Evolutionary conservation across 2,888 invertebrate genomes (phyloP).

Genomic region (Linnaemya vulpina): DNA sequence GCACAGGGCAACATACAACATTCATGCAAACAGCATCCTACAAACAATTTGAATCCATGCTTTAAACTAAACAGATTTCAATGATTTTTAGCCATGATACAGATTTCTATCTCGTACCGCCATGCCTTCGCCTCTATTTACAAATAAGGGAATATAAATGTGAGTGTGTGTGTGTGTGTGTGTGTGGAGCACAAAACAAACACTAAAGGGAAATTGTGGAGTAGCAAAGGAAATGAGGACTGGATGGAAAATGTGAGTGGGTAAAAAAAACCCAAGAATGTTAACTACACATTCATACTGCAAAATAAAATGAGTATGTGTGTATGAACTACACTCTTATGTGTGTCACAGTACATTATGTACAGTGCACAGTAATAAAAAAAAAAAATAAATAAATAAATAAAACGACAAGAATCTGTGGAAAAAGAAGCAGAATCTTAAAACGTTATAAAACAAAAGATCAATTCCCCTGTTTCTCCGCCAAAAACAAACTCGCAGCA

Average conservation of each 20-base stretch:
- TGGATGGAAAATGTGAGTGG: slow-evolving; percentile 16
- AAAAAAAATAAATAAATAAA: slow-evolving; percentile 46
- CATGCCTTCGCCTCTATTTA: slow-evolving; percentile 48
- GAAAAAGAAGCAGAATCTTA: slow-evolving; percentile 54
- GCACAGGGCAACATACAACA: slow-evolving; percentile 29
- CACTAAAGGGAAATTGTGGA: slow-evolving; percentile 24
- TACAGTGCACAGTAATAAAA: slow-evolving; percentile 36
- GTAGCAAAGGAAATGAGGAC: neutral
- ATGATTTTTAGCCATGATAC: slow-evolving; percentile 72
- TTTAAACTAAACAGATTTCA: slow-evolving; percentile 73
- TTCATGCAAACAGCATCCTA: slow-evolving; percentile 45
- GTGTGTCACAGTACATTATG: slow-evolving; percentile 64
- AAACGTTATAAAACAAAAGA: slow-evolving; percentile 26
- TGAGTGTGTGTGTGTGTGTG: slow-evolving; percentile 3
- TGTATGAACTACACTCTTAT: slow-evolving; percentile 25
- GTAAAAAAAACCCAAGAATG: slow-evolving; percentile 47
- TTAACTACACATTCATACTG: slow-evolving; percentile 29
- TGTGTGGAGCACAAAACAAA: slow-evolving; percentile 14
- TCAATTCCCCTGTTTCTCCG: slow-evolving; percentile 25
- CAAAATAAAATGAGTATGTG: neutral
- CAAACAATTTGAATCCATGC: slow-evolving; percentile 71
- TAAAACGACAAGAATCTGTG: slow-evolving; percentile 59
- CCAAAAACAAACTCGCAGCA: neutral
- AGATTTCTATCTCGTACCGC: slow-evolving; percentile 67
- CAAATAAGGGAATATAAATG: slow-evolving; percentile 39